Base-by-base conservation (phyloP, 2,888 invertebrate species). In the Leptothorax acervorum region DNA sequence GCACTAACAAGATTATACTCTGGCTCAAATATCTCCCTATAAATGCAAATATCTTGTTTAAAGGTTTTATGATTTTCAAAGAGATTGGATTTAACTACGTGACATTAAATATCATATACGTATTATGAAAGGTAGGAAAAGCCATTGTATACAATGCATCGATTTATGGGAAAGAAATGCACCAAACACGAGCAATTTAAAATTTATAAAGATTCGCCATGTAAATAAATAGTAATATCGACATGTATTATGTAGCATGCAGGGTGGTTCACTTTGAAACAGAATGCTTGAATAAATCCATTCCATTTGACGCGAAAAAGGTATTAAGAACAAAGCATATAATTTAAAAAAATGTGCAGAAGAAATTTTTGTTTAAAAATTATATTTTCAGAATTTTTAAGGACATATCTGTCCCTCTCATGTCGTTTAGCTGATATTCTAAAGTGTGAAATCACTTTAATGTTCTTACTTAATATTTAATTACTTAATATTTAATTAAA, bases 191-290 rank as follows among this genome's bases (percentile, higher is more conserved):
- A 65, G 4, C 55, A 53, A 66, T 42, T 45, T 68, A 45, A 57
- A 57, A 57, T 48, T 48, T 3, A 60, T 62, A 5, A 48, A 31
- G 18, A 70, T 45, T 9, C 78, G 28, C 35, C 35, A 28, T 71
- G 48, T 79, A 60, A 45, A 78, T n/a, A 79, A 45, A 57, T 35
- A 60, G 31, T 23, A 57, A 63, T 51, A 75, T 23, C 8, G 48
- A 42, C 57, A 57, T 62, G 4, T 74, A 18, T 45, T 45, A 48
- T 74, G 28, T 62, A 75, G 63, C 48, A 12, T 75, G 15, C 23
- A 75, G 48, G 28, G 75, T 75, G 39, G 35, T 71, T 53, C 23
- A 75, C 48, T 53, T 39, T 63, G 53, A 78, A 42, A 55, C 3
- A 8, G 53, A 39, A 66, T 53, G 51, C 18, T 12, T 42, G 8